Base-by-base conservation (phyloP, 2,888 invertebrate genomes). In the Syrphus vitripennis region DNA sequence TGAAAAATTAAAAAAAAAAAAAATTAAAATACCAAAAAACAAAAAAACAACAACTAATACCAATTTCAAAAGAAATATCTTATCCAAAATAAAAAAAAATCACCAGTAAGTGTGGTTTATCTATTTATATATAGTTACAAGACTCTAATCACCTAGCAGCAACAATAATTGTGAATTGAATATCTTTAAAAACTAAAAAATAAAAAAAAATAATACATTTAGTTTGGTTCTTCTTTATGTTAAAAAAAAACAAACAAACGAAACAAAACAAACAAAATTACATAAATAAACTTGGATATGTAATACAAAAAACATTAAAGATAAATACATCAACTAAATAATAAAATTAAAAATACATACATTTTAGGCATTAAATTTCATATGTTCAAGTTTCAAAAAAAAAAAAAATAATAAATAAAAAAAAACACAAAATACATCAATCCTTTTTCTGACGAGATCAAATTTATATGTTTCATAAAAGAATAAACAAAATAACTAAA, bases 141-240 rank as follows among this genome's bases (percentile, higher is more conserved):
- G 72, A 78, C 78, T 72, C 79, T 69, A 70, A 78, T 69, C 50
- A 78, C 61, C 53, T 78, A 78, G 78, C 53, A 78, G 74, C 74
- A 83, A 53, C 48, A 72, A 63, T 55, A 79, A 75, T 40, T 53
- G 71, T 75, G 61, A 78, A 72, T 42, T 67, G 48, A 59, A 53
- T 67, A 29, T 26, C 42, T 42, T 10, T 34, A 34, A 69, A 40
- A 48, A 61, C 37, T 24, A 40, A 37, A 48, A 19, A 14, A 24
- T 12, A 37, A 53, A 21, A 10, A 19, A 16, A 45, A 65, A 57
- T n/a, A n/a, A n/a, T 48, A 75, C 40, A 70, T 70, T 53, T 40
- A 57, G 50, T 48, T 57, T 48, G 37, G 55, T 70, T 81, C 61
- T 63, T 45, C 50, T 70, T 72, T 67, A 57, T 50, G 42, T 55